A percentile compares a stretch with the other conserved stretches of the same genome.
These are phyloP conservation scores for Lepidurus apus DNA, from an alignment of 1,140 invertebrate species.

Conservation along the genomic window DNA sequence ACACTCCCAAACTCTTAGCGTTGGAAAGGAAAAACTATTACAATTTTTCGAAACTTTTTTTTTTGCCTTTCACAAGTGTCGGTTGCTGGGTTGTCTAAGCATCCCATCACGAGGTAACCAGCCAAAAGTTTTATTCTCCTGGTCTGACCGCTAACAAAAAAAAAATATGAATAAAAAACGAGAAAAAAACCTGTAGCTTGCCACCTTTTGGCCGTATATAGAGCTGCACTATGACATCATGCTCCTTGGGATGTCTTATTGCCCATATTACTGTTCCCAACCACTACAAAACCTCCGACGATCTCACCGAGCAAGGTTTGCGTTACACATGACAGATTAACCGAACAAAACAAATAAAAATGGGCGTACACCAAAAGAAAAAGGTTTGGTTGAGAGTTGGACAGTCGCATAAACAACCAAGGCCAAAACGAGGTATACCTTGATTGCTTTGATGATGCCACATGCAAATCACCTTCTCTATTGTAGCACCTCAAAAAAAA, in stretches of 20 bases:
- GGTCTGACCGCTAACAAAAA: no score
- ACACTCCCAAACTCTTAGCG: background rate
- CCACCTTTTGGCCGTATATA: conserved; percentile 18
- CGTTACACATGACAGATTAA: background rate
- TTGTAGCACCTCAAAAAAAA: background rate
- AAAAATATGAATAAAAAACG: background rate
- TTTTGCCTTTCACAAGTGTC: background rate
- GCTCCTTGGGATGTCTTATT: conserved; percentile 18
- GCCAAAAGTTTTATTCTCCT: background rate
- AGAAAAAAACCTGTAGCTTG: background rate
- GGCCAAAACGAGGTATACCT: conserved; percentile 2
- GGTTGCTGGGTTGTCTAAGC: background rate
- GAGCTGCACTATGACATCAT: conserved; percentile 21
- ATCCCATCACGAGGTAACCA: conserved; percentile 9
- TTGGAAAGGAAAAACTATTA: background rate
- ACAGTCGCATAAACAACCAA: conserved; percentile 15
- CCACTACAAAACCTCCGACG: background rate
- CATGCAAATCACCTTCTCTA: background rate
- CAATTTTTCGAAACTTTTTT: background rate
- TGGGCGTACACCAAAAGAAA: background rate
- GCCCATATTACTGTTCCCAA: background rate
- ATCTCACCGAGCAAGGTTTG: background rate
- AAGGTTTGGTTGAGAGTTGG: conserved; percentile 4
- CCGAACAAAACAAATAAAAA: conserved; percentile 1
- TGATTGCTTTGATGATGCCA: conserved; percentile 19